These are phyloP conservation scores for Theodoxus fluviatilis DNA, from an alignment of 2,888 invertebrate genomes.

Conservation along the genomic window DNA sequence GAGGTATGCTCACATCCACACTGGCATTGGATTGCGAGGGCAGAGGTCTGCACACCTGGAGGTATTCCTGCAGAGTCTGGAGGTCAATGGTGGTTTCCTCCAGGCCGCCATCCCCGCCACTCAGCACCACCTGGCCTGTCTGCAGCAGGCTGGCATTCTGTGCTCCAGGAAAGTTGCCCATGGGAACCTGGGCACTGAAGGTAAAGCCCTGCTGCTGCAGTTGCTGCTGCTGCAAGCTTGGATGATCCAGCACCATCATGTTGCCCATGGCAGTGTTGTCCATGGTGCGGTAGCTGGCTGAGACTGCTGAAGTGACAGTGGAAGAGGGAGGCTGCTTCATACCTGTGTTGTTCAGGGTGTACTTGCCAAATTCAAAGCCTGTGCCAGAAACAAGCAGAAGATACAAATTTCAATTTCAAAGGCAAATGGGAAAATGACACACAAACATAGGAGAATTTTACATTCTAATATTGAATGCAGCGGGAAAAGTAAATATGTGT, in stretches of 20 bases:
- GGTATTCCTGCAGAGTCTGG: constrained; percentile 35
- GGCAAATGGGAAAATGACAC: no score
- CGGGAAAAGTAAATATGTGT: no score
- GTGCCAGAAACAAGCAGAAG: no score
- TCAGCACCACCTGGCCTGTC: not conserved
- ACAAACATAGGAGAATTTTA: no score
- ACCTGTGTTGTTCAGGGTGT: constrained; percentile 37
- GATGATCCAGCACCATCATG: constrained; percentile 35
- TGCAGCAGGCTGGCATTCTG: no score
- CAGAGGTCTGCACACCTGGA: no score
- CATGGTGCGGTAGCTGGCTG: constrained; percentile 32
- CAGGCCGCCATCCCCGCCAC: not conserved
- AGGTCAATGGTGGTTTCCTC: constrained; percentile 31
- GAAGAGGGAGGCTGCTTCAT: constrained; percentile 29
- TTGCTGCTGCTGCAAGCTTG: constrained; percentile 32
- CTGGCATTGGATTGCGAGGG: no score
- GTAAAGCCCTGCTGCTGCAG: constrained; percentile 36
- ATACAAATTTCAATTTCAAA: no score
- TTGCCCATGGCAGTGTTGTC: constrained; percentile 42
- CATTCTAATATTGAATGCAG: no score
- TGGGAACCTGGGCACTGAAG: no score
- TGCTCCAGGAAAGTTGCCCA: no score
- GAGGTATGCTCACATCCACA: no score
- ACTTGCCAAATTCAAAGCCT: constrained; percentile 37
- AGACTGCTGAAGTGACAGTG: constrained; percentile 23